Evolutionary conservation across 2,797 vertebrate genomes (phyloP), one percentile per base, ranked within the genome.

Genomic region (Cossypha dichroa): DNA sequence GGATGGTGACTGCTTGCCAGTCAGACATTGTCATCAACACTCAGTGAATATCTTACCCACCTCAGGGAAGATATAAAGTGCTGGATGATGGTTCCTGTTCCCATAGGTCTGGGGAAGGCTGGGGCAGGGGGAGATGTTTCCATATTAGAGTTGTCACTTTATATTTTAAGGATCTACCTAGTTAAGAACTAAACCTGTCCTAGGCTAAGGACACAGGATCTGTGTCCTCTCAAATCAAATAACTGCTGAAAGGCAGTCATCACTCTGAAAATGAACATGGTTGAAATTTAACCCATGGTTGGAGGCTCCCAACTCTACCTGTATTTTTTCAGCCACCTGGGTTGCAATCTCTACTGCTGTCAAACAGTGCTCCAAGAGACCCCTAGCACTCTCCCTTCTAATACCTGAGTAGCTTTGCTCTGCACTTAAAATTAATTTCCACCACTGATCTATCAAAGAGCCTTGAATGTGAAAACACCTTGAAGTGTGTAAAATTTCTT

Each of bases 41-140:
- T 68, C 46, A 34, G 28, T 52, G 72, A 76, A 29, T 70, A 48
- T 56, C 68, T 90, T 49, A 54, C 31, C 91, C 34, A 23, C 41
- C 48, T 82, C 29, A 54, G n/a, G 59, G 56, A 67, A 68, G 60
- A 40, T 75, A 59, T 7, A 26, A 88, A 75, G n/a, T 68, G 25
- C 68, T 56, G 28, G 52, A 29, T 85, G 38, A 76, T 63, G 22
- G 38, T 41, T 94, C 13, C 38, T 66, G 15, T 68, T 87, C 56
- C 41, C 31, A 31, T 31, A 64, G 33, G 2, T 87, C 29, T 82
- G 74, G n/a, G 46, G 45, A 40, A 63, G 46, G 49, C n/a, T 63
- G 18, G 11, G 26, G 4, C 0, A 0, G 3, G 13, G 8, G 8
- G 25, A 16, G 17, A 36, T 7, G 18, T 33, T 84, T 78, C 58